Evolutionary conservation across 2,888 invertebrate species (phyloP).

Genomic region (Hyalella azteca): DNA sequence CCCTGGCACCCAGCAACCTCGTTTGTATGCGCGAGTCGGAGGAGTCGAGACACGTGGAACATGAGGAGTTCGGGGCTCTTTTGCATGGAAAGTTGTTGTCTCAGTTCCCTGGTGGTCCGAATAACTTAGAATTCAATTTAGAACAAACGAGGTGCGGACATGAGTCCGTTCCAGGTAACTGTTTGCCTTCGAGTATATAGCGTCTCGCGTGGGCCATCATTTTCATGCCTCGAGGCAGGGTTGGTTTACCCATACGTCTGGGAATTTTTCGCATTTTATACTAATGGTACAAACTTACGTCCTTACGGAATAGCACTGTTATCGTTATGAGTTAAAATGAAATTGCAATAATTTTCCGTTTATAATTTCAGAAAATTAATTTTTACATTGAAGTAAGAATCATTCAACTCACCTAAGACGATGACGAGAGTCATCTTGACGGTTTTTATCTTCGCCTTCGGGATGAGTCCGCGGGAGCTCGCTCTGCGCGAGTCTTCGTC

Average conservation of each 20-base stretch:
- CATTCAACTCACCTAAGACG: slow-evolving; percentile 77
- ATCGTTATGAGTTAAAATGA: no score
- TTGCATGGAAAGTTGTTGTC: slow-evolving; percentile 31
- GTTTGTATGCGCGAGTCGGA: slow-evolving; percentile 23
- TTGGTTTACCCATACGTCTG: no score
- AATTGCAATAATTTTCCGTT: no score
- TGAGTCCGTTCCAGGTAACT: background rate
- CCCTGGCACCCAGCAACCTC: background rate
- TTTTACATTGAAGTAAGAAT: background rate
- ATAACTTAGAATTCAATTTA: slow-evolving; percentile 28
- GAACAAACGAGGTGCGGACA: background rate
- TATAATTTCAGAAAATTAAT: background rate
- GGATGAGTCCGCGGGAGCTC: slow-evolving; percentile 90
- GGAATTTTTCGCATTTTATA: no score
- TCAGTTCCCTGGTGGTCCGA: slow-evolving; percentile 15
- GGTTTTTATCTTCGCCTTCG: slow-evolving; percentile 93
- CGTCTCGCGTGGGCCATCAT: background rate
- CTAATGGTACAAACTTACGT: no score
- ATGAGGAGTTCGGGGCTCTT: slow-evolving; percentile 3
- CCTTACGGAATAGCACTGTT: no score
- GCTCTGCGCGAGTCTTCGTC: slow-evolving; percentile 71
- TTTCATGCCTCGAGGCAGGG: background rate
- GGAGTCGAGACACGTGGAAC: background rate
- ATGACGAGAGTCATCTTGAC: slow-evolving; percentile 98
- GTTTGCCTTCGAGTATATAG: background rate